Evolutionary conservation across 2,888 invertebrate genomes (phyloP).

Genomic region (Torymus tubicola): DNA sequence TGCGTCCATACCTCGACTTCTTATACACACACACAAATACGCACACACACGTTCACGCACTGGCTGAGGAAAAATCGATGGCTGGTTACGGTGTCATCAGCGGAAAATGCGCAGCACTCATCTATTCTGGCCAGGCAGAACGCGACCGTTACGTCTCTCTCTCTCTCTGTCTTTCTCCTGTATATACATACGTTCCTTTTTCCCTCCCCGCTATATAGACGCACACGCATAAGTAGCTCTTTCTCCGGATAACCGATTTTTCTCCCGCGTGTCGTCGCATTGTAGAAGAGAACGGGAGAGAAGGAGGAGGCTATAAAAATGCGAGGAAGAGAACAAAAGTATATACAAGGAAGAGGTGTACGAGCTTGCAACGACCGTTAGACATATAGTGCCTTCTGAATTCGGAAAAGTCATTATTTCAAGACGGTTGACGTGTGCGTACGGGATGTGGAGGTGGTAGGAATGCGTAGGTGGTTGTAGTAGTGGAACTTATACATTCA

Average conservation of each 20-base stretch:
- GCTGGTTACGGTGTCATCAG: constrained; percentile 66
- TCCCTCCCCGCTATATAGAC: background rate
- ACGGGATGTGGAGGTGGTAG: too few species aligned
- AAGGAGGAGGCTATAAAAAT: too few species aligned
- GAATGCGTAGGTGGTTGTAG: too few species aligned
- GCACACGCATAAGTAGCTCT: too few species aligned
- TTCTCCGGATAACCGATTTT: constrained; percentile 27
- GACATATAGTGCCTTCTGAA: background rate
- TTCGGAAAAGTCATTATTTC: background rate
- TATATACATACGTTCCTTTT: background rate
- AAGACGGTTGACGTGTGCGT: too few species aligned
- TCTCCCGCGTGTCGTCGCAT: constrained; percentile 5
- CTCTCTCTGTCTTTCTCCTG: constrained; percentile 43
- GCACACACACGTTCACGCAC: background rate
- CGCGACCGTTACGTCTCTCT: constrained; percentile 71
- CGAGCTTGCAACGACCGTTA: constrained; percentile 11
- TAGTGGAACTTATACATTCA: too few species aligned
- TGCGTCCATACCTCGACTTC: too few species aligned
- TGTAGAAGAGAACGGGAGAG: background rate
- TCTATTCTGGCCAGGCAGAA: constrained; percentile 74
- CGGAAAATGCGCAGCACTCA: constrained; percentile 74
- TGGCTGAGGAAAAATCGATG: background rate
- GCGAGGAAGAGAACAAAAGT: too few species aligned
- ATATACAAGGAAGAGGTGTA: too few species aligned
- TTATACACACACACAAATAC: constrained; percentile 34